Conservation (phyloP, 2,113 vertebrate genomes). For the Chlorodrepanis virens region DNA sequence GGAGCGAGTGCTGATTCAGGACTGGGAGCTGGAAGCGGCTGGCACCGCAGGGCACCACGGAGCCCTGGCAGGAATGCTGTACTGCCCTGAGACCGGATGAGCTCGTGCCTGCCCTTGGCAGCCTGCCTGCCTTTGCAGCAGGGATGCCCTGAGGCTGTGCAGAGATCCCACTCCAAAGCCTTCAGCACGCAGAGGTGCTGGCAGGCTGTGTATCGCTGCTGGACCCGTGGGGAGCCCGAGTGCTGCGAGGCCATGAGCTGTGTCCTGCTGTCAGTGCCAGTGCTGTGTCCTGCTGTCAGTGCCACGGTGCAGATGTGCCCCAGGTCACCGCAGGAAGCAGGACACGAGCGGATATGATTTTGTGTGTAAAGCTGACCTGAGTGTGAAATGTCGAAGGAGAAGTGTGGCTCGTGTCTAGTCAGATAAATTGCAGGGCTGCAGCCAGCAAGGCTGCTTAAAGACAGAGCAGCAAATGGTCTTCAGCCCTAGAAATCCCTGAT, state of each 20-base stretch:
- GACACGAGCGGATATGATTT: fast-evolving
- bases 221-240: background rate
- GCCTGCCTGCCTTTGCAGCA: background rate
- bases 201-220: background rate
- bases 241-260: background rate
- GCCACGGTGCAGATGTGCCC: background rate
- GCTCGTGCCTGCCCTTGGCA: conserved; percentile 11
- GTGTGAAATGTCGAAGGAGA: background rate
- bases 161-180: background rate
- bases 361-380: background rate
- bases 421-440: background rate
- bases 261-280: background rate
- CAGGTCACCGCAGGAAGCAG: fast-evolving
- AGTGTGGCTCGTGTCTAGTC: background rate
- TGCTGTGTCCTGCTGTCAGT: too few species aligned
- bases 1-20: background rate
- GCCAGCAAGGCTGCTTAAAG: background rate
- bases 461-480: background rate
- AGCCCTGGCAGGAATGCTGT: background rate
- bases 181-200: background rate
- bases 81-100: background rate
- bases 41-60: background rate
- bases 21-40: background rate
- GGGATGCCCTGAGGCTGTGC: background rate
- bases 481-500: background rate